phyloP scores from a whole-genome alignment of 2,888 invertebrate genomes.

The Idaea dimidiata region DNA sequence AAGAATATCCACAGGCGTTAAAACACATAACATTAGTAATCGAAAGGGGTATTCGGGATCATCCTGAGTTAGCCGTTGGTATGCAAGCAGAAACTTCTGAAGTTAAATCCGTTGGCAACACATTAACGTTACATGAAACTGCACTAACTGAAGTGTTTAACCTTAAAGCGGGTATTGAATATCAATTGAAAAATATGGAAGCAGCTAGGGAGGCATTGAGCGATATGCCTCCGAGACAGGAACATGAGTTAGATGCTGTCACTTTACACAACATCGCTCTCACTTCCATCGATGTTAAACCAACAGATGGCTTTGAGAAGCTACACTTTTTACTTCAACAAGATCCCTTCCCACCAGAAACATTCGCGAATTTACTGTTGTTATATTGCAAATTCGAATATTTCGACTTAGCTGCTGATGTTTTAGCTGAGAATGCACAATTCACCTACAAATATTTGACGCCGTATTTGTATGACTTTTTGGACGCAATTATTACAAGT shows the following conservation, averaged over 20 bases:
- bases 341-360: constrained; percentile 98
- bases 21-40: constrained; percentile 97
- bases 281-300: constrained; percentile 91
- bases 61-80: constrained; percentile 98
- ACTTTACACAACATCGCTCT: constrained; percentile 98
- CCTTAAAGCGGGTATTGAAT: constrained; percentile 98
- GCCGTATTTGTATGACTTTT: constrained; percentile 95
- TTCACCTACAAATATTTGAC: constrained; percentile 97
- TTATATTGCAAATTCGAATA: constrained; percentile 98
- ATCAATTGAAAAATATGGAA: constrained; percentile 88
- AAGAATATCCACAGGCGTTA: constrained; percentile 95
- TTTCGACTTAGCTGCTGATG: constrained; percentile 98
- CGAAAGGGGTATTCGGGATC: constrained; percentile 96
- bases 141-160: constrained; percentile 99
- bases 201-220: constrained; percentile 92
- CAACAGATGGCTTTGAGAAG: constrained; percentile 95
- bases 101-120: constrained; percentile 97
- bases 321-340: constrained; percentile 93
- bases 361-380: constrained; percentile 96
- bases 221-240: constrained; percentile 95
- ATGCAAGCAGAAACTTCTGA: constrained; percentile 97
- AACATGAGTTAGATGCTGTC: constrained; percentile 98
- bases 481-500: constrained; percentile 97
- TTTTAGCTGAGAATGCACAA: constrained; percentile 97
- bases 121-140: constrained; percentile 95